Percentiles rank a stretch among this genome's conserved stretches.
phyloP scores from a whole-genome alignment of 2,888 invertebrate species.

The Cryptophagus acutangulus region DNA sequence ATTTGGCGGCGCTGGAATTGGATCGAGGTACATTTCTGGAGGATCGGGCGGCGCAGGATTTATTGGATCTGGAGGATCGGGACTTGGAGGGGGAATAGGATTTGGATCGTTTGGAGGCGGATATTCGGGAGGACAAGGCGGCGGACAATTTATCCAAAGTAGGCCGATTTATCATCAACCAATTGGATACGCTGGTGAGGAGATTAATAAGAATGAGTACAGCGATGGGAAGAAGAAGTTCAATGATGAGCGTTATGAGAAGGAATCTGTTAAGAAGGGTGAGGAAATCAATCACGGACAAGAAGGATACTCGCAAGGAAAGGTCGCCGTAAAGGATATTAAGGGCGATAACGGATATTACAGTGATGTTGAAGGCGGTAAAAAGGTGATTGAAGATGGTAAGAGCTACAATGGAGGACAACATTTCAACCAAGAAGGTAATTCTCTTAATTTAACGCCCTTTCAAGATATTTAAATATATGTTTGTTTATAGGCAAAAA shows the following conservation, averaged over 20 bases:
- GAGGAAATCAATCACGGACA: constrained; percentile 54
- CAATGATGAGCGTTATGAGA: constrained; percentile 51
- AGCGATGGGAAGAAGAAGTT: constrained; percentile 56
- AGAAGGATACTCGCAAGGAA: constrained; percentile 54
- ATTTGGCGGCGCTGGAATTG: constrained; percentile 10
- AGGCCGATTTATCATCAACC: constrained; percentile 36
- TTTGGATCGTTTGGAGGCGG: constrained; percentile 14
- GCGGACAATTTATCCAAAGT: constrained; percentile 13
- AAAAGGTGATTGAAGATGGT: constrained; percentile 56
- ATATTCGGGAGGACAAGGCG: constrained; percentile 33
- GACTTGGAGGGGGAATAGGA: constrained; percentile 11
- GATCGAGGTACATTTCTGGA: constrained; percentile 32
- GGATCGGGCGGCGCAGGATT: constrained; percentile 36
- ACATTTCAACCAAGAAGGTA: constrained; percentile 56
- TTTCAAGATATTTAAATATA: neutral
- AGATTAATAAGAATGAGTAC: constrained; percentile 54
- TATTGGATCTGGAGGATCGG: constrained; percentile 11
- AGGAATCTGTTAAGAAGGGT: constrained; percentile 53
- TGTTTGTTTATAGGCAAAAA: constrained; percentile 44
- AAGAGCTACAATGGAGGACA: constrained; percentile 56
- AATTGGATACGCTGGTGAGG: constrained; percentile 45
- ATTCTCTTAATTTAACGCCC: constrained; percentile 2
- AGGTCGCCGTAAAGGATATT: constrained; percentile 45
- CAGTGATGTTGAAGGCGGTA: constrained; percentile 55
- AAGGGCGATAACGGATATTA: constrained; percentile 52